These are phyloP conservation scores for Anthopleura xanthogrammica DNA, from an alignment of 92 coral and sea anemone genomes.

Conservation along the genomic window DNA sequence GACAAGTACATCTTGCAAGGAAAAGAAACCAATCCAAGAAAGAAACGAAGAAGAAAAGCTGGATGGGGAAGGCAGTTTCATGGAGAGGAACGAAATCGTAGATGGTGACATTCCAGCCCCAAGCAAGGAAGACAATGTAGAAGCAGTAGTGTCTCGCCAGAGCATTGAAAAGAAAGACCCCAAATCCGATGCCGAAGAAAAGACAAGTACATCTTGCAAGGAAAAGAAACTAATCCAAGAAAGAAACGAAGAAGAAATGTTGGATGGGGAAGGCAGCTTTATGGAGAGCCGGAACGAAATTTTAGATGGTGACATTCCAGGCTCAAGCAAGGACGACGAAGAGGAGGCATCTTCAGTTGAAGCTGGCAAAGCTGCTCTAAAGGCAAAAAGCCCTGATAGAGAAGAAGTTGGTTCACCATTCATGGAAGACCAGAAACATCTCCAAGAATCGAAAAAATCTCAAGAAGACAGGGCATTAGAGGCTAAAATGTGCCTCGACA, in stretches of 20 bases:
- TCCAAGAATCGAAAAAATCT: neutral
- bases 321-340: neutral
- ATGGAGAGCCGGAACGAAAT: neutral
- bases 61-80: neutral
- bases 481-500: neutral
- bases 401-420: neutral
- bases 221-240: no score
- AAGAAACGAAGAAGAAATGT: neutral
- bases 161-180: no score
- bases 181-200: no score
- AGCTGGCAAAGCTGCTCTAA: no score
- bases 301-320: neutral
- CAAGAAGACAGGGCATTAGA: neutral
- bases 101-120: neutral
- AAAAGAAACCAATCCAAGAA: no score
- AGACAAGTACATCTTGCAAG: no score
- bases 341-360: neutral
- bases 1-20: no score
- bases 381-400: neutral
- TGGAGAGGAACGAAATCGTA: neutral
- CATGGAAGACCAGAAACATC: neutral
- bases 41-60: neutral
- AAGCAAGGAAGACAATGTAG: neutral
- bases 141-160: no score
- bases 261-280: neutral